A percentile compares a stretch with the other conserved stretches of the same genome.
These are phyloP conservation scores for Ephialtes manifestator DNA, from an alignment of 2,888 invertebrate species.

Conservation along the genomic window DNA sequence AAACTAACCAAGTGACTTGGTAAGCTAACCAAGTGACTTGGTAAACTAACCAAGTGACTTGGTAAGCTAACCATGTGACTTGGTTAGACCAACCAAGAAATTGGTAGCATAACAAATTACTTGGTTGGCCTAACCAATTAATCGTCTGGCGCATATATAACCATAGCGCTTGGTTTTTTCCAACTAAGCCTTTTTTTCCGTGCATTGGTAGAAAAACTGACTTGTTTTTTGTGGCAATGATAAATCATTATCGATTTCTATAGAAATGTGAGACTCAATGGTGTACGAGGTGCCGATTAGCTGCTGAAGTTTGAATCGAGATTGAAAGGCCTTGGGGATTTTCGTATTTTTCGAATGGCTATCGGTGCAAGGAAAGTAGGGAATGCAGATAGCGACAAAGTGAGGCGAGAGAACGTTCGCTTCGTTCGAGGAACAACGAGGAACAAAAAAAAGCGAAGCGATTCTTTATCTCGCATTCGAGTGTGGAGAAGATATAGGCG, in stretches of 20 bases:
- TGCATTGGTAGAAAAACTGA: constrained; percentile 24
- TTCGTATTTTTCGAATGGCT: constrained; percentile 48
- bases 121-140: too few species aligned
- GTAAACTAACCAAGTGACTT: too few species aligned
- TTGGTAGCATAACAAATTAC: too few species aligned
- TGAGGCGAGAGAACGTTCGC: constrained; percentile 35
- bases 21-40: too few species aligned
- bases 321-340: constrained; percentile 44
- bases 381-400: constrained; percentile 23
- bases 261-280: constrained; percentile 1
- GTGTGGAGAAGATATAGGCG: constrained; percentile 11
- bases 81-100: too few species aligned
- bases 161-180: too few species aligned
- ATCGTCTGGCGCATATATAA: too few species aligned
- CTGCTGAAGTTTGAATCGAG: constrained; percentile 45
- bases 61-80: too few species aligned
- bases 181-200: too few species aligned
- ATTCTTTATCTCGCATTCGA: constrained; percentile 45
- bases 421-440: constrained; percentile 18
- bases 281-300: constrained; percentile 46
- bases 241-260: constrained; percentile 39
- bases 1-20: too few species aligned
- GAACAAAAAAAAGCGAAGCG: constrained; percentile 1
- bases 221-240: constrained; percentile 47
- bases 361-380: constrained; percentile 45